A percentile compares a stretch with the other conserved stretches of the same genome.
Conservation (phyloP, 2,113 vertebrate species). For the Brachypodius melanocephalos region DNA sequence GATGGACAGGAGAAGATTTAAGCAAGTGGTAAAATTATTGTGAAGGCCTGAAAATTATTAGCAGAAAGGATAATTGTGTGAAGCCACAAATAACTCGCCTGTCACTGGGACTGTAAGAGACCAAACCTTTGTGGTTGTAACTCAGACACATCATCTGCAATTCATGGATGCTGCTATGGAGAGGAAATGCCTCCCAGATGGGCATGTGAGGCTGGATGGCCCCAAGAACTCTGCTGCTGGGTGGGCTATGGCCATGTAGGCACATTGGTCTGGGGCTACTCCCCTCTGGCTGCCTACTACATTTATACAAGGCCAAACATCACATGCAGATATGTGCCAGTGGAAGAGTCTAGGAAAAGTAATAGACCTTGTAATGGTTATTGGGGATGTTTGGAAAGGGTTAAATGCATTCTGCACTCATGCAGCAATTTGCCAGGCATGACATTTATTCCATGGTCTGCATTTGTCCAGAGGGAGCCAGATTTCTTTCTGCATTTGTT, state of each 20-base stretch:
- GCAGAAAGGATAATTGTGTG: background rate
- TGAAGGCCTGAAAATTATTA: background rate
- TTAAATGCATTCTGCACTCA: background rate
- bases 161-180: accelerated
- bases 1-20: background rate
- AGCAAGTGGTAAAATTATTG: background rate
- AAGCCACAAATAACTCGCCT: background rate
- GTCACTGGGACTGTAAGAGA: background rate
- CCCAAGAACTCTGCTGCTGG: background rate
- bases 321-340: accelerated
- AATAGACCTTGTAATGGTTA: background rate
- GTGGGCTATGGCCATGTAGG: background rate
- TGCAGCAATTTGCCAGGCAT: background rate
- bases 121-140: background rate
- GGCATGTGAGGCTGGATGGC: background rate
- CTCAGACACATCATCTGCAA: background rate
- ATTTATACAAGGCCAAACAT: background rate
- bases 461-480: background rate
- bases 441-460: background rate
- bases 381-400: background rate
- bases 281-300: background rate
- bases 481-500: background rate
- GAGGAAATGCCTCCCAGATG: background rate
- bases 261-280: background rate
- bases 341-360: background rate